Percentiles rank a stretch among this genome's conserved stretches.
Conservation (phyloP, 1,140 invertebrate genomes). For the Thalassaphorura encarpata region DNA sequence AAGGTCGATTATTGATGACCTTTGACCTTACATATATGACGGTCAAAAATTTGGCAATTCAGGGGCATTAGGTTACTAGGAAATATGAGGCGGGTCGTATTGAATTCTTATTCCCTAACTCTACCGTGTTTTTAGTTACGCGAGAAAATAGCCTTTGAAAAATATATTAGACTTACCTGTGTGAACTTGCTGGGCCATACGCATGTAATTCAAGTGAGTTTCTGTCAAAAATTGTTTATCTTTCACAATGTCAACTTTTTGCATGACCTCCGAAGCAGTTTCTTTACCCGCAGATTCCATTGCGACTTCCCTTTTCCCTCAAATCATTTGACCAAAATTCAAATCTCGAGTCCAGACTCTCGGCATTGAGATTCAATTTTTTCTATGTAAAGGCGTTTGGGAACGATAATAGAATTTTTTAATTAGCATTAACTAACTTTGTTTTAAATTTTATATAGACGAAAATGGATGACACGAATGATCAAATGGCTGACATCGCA, state of each 20-base stretch:
- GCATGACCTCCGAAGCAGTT: conserved; percentile 45
- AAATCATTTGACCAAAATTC: neutral
- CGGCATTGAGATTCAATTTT: neutral
- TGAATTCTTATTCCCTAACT: no score
- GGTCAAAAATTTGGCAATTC: no score
- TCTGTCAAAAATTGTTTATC: conserved; percentile 46
- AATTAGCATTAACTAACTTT: no score
- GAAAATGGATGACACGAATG: neutral
- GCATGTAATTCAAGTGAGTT: conserved; percentile 62
- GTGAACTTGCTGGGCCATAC: conserved; percentile 62
- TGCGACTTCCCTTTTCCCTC: neutral
- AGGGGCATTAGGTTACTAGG: no score
- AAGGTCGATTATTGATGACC: no score
- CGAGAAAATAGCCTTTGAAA: neutral
- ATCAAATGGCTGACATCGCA: neutral
- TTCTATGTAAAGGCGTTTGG: no score
- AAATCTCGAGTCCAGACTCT: neutral
- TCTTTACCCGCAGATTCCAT: no score
- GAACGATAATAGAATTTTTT: no score
- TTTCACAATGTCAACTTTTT: conserved; percentile 44
- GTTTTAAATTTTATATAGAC: neutral
- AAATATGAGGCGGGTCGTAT: no score
- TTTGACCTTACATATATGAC: no score
- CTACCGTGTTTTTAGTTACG: no score
- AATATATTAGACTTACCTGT: conserved; percentile 15